A percentile compares a stretch with the other conserved stretches of the same genome.
phyloP scores from a whole-genome alignment of 64 coral and sea anemone species.

The Porites australiensis region DNA sequence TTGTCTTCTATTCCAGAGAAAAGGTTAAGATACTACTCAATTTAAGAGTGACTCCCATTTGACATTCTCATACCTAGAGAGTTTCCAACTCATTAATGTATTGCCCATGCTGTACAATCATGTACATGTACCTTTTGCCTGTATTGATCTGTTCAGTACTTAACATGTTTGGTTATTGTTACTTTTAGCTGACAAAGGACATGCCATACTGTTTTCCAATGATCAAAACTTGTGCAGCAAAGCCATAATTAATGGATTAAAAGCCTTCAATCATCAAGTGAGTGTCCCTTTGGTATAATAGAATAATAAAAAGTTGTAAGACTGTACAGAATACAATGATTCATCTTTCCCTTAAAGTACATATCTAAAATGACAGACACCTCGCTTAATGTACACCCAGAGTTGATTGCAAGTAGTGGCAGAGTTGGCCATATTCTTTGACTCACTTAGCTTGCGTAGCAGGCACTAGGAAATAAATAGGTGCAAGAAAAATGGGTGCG shows the following conservation, averaged over 20 bases:
- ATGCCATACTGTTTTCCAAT: constrained; percentile 93
- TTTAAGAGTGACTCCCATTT: too few relatives aligned
- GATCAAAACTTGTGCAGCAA: constrained; percentile 97
- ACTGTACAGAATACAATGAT: neutral
- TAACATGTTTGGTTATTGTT: neutral
- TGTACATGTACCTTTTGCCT: neutral
- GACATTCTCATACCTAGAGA: too few relatives aligned
- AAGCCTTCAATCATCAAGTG: constrained; percentile 92
- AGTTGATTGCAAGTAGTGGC: neutral
- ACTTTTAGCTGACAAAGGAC: constrained; percentile 66
- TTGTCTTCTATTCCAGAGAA: constrained; percentile 79
- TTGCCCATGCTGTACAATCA: neutral
- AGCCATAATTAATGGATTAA: constrained; percentile 94
- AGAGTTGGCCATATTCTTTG: neutral
- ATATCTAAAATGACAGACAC: too few relatives aligned
- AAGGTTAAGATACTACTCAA: constrained; percentile 38
- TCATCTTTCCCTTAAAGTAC: too few relatives aligned
- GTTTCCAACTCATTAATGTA: too few relatives aligned
- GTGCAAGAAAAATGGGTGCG: too few relatives aligned
- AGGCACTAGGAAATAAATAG: too few relatives aligned
- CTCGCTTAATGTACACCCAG: too few relatives aligned
- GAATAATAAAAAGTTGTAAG: neutral
- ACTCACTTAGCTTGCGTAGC: too few relatives aligned
- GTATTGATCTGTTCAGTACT: too few relatives aligned
- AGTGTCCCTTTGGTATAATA: neutral